A percentile compares a stretch with the other conserved stretches of the same genome.
Conservation (phyloP, 2,113 vertebrate genomes). For the Bujurquina vittata region DNA sequence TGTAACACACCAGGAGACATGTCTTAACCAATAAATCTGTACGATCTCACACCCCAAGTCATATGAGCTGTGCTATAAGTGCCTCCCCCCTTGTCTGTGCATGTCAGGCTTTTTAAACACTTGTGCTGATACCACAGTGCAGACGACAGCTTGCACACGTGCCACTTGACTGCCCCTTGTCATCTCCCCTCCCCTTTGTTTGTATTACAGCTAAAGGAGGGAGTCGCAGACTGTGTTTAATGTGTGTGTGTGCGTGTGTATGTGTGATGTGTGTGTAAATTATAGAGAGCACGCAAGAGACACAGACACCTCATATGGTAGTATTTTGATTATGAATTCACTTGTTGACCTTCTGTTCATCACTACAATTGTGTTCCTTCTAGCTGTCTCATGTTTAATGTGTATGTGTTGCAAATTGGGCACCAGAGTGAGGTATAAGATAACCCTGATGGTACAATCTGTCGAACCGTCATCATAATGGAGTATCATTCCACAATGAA, state of each 20-base stretch:
- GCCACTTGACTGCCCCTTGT: slow-evolving; percentile 71
- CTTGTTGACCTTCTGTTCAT: slow-evolving; percentile 59
- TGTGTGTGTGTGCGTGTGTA: neutral
- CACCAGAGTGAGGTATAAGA: slow-evolving; percentile 34
- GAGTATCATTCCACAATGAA: slow-evolving; percentile 33
- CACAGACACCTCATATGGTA: slow-evolving; percentile 40
- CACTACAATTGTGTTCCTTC: slow-evolving; percentile 26
- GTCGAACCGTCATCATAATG: slow-evolving; percentile 39
- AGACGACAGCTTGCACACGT: slow-evolving; percentile 76
- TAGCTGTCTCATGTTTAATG: slow-evolving; percentile 52
- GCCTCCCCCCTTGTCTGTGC: slow-evolving; percentile 16
- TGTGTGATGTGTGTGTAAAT: neutral
- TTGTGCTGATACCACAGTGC: slow-evolving; percentile 63
- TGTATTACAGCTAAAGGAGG: slow-evolving; percentile 63
- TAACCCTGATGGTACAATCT: slow-evolving; percentile 52
- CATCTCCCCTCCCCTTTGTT: slow-evolving; percentile 61
- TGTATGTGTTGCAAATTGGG: neutral
- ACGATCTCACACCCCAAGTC: slow-evolving; percentile 21
- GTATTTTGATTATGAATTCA: slow-evolving; percentile 61
- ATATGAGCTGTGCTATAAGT: slow-evolving; percentile 9
- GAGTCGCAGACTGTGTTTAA: slow-evolving; percentile 29
- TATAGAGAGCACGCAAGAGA: neutral
- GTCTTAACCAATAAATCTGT: neutral
- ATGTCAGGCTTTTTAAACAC: slow-evolving; percentile 68
- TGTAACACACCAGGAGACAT: neutral